phyloP scores from a whole-genome alignment of 2,888 invertebrate genomes.

The Pycnomerus fuliginosus region DNA sequence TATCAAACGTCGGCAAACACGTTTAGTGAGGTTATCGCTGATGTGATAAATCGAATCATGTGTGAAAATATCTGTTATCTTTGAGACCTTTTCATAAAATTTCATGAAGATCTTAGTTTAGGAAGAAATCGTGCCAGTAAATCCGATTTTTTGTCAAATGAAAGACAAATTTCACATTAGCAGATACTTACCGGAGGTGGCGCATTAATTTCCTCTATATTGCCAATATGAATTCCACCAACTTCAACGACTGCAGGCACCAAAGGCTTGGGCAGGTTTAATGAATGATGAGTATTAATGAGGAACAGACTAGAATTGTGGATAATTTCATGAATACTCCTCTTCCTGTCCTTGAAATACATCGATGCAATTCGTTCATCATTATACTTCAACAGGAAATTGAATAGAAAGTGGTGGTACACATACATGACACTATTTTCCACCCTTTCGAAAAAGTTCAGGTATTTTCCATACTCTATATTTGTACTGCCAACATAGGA shows the following conservation, averaged over 20 bases:
- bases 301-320: conserved; percentile 54
- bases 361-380: conserved; percentile 31
- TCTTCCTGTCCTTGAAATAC: conserved; percentile 37
- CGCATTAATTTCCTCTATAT: conserved; percentile 41
- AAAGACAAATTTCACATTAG: too few relatives aligned
- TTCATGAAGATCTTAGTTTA: too few relatives aligned
- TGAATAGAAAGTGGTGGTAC: conserved; percentile 26
- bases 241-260: conserved; percentile 56
- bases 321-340: conserved; percentile 54
- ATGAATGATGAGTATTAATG: conserved; percentile 53
- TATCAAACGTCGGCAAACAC: too few relatives aligned
- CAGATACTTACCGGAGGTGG: conserved; percentile 34
- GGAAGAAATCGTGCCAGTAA: too few relatives aligned
- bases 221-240: conserved; percentile 58
- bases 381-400: conserved; percentile 24
- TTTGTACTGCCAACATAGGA: conserved; percentile 56
- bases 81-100: too few relatives aligned
- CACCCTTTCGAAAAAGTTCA: conserved; percentile 48
- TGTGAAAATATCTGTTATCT: too few relatives aligned
- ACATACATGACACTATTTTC: conserved; percentile 47
- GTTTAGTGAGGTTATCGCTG: too few relatives aligned
- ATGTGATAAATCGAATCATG: too few relatives aligned
- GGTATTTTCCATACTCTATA: conserved; percentile 42
- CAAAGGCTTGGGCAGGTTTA: conserved; percentile 51
- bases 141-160: too few relatives aligned